These are phyloP conservation scores for Amorpha juglandis DNA, from an alignment of 2,888 invertebrate genomes.

Conservation along the genomic window DNA sequence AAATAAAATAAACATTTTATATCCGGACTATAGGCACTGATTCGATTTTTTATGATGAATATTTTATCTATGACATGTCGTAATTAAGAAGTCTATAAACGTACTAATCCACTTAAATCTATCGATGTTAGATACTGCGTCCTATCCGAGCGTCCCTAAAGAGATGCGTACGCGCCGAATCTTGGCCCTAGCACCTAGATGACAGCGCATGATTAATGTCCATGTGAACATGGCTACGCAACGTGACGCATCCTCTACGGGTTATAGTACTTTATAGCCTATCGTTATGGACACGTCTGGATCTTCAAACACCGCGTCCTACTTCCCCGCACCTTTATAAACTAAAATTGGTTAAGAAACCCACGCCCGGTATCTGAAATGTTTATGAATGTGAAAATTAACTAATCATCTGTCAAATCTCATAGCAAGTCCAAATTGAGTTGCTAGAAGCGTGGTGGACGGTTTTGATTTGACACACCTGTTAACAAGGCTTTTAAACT, in stretches of 20 bases:
- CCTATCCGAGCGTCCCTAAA: slow-evolving; percentile 31
- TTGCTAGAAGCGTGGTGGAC: too few relatives aligned
- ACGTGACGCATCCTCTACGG: slow-evolving; percentile 24
- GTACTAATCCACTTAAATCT: not conserved
- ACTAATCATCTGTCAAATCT: too few relatives aligned
- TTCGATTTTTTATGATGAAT: too few relatives aligned
- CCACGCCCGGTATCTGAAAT: too few relatives aligned
- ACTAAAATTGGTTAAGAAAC: not conserved
- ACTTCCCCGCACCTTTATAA: not conserved
- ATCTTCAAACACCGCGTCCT: not conserved
- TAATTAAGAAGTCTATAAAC: too few relatives aligned
- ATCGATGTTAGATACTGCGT: slow-evolving; percentile 1
- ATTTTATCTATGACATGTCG: too few relatives aligned
- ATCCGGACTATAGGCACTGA: too few relatives aligned
- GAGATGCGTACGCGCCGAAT: slow-evolving; percentile 41
- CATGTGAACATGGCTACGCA: slow-evolving; percentile 41
- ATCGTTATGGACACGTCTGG: not conserved
- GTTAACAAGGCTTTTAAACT: too few relatives aligned
- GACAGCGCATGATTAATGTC: slow-evolving; percentile 48
- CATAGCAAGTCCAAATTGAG: too few relatives aligned
- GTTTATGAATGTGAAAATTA: too few relatives aligned
- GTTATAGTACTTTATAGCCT: not conserved
- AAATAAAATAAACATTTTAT: not conserved
- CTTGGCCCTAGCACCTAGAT: slow-evolving; percentile 38
- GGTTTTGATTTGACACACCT: too few relatives aligned